Evolutionary conservation across 2,797 vertebrate species (phyloP).

Genomic region (Gallinago stenura): DNA sequence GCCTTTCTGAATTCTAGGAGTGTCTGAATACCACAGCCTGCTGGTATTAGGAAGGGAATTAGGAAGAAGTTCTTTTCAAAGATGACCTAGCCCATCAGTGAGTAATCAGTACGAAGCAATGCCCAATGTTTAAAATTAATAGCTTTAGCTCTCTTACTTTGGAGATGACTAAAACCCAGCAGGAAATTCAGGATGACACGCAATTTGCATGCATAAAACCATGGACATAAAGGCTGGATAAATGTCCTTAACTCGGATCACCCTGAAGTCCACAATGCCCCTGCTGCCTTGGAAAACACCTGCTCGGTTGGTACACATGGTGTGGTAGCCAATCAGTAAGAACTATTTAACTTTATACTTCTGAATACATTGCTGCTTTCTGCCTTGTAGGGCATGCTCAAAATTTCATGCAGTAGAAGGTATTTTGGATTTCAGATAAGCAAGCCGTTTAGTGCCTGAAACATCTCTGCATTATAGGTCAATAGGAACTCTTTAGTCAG

Average conservation of each 20-base stretch:
- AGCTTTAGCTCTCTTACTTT: background rate
- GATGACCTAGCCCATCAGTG: background rate
- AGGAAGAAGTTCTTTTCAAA: background rate
- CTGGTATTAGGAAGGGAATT: background rate
- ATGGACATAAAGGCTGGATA: background rate
- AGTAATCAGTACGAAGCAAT: background rate
- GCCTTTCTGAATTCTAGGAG: background rate
- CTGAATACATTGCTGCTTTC: background rate
- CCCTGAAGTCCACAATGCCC: background rate
- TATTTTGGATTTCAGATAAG: background rate
- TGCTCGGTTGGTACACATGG: fast-evolving
- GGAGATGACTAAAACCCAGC: background rate
- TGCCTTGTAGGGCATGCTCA: background rate
- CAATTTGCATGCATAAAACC: background rate
- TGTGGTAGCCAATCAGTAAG: background rate
- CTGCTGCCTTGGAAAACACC: background rate
- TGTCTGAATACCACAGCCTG: background rate
- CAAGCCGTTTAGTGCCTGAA: slow-evolving; percentile 6
- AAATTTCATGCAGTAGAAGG: background rate
- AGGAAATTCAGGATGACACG: background rate
- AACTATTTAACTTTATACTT: background rate
- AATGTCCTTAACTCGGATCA: background rate
- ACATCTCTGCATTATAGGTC: slow-evolving; percentile 45
- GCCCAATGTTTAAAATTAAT: background rate
- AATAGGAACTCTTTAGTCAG: slow-evolving; percentile 61